Percentiles rank a stretch among this genome's conserved stretches.
These are phyloP conservation scores for Cacatua alba DNA, from an alignment of 2,113 vertebrate species.

Conservation along the genomic window DNA sequence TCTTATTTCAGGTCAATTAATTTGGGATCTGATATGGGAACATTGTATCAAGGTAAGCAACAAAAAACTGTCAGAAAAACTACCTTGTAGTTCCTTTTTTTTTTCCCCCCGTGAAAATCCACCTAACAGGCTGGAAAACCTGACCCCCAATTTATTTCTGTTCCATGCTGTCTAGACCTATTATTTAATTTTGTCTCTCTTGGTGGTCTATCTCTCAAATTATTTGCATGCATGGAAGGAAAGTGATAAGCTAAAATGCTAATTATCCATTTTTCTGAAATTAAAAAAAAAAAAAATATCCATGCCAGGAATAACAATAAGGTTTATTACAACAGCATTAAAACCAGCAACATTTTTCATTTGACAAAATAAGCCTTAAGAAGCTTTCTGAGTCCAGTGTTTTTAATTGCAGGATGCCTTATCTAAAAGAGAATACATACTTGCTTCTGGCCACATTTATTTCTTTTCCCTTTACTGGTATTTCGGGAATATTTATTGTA, in stretches of 20 bases:
- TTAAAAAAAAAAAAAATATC: constrained; percentile 39
- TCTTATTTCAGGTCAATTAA: constrained; percentile 43
- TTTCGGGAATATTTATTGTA: neutral
- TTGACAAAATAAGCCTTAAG: constrained; percentile 61
- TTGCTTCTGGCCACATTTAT: neutral
- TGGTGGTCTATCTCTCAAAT: constrained; percentile 73
- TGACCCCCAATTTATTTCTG: constrained; percentile 66
- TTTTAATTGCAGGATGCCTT: constrained; percentile 60
- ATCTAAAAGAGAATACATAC: constrained; percentile 35
- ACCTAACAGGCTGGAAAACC: constrained; percentile 34
- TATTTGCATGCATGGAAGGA: constrained; percentile 74
- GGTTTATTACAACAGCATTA: constrained; percentile 63
- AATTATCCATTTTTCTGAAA: constrained; percentile 76
- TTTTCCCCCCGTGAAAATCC: neutral
- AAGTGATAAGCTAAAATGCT: constrained; percentile 78
- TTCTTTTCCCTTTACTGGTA: neutral
- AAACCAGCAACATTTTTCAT: constrained; percentile 59
- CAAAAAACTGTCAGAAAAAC: constrained; percentile 38
- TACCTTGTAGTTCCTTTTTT: neutral
- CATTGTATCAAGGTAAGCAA: neutral
- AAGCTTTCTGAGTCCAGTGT: constrained; percentile 40
- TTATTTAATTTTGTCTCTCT: constrained; percentile 77
- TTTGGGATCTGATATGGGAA: neutral
- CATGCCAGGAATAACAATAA: constrained; percentile 76
- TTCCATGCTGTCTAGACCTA: constrained; percentile 61